Percentiles rank a stretch among this genome's conserved stretches.
phyloP scores from a whole-genome alignment of 2,113 vertebrate species.

The Neolamprologus sp. region DNA sequence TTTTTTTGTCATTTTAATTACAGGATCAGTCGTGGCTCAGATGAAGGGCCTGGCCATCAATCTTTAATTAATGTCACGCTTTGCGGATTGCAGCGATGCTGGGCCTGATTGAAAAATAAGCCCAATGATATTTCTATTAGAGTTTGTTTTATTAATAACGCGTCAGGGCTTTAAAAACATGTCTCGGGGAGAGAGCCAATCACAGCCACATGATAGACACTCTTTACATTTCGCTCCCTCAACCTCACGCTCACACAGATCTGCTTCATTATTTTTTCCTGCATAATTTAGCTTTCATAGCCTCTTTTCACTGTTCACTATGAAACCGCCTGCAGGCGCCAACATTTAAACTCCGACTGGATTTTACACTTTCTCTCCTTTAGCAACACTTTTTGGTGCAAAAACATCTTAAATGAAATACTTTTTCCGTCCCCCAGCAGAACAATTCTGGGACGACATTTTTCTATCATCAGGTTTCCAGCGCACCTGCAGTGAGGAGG shows the following conservation, averaged over 20 bases:
- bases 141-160: conserved; percentile 80
- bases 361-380: not conserved
- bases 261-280: conserved; percentile 45
- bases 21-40: conserved; percentile 69
- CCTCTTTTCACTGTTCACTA: not conserved
- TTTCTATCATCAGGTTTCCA: not conserved
- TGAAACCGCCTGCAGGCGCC: not conserved
- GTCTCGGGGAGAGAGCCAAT: conserved; percentile 60
- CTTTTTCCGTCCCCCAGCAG: not conserved
- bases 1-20: conserved; percentile 78
- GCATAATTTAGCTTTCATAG: conserved; percentile 32
- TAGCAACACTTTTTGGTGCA: not conserved
- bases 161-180: conserved; percentile 74
- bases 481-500: not conserved
- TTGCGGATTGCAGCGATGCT: conserved; percentile 70
- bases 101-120: conserved; percentile 79
- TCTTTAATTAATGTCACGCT: conserved; percentile 81
- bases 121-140: conserved; percentile 80
- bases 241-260: conserved; percentile 6
- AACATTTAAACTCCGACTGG: not conserved
- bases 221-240: conserved; percentile 46
- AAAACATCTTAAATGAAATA: not conserved
- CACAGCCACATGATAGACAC: conserved; percentile 60
- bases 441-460: not conserved
- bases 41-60: conserved; percentile 72